Conservation (phyloP, 2,888 invertebrate genomes). For the Drosophila kuntzei region DNA sequence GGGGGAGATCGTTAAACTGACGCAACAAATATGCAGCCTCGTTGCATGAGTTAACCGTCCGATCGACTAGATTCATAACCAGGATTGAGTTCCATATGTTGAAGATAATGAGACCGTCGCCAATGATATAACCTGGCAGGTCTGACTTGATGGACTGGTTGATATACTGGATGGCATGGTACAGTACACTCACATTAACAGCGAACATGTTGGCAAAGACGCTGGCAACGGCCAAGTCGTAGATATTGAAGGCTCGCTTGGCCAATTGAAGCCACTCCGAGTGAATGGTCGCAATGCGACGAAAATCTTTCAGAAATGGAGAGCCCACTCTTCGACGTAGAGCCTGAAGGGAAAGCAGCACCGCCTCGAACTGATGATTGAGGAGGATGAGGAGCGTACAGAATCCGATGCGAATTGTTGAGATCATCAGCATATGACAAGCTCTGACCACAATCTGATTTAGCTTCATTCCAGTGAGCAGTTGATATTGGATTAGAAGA, state of each 20-base stretch:
- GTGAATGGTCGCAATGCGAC: conserved; percentile 46
- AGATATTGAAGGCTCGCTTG: conserved; percentile 35
- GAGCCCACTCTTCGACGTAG: conserved; percentile 1
- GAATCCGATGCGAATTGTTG: conserved; percentile 30
- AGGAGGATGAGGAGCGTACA: conserved; percentile 49
- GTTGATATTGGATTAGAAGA: conserved; percentile 38
- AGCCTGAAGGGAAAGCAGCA: conserved; percentile 47
- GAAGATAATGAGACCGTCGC: conserved; percentile 31
- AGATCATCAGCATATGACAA: conserved; percentile 20
- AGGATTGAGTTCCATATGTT: conserved; percentile 32
- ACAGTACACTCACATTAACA: conserved; percentile 53
- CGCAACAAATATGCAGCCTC: conserved; percentile 37
- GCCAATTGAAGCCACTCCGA: conserved; percentile 43
- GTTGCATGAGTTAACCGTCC: conserved; percentile 55
- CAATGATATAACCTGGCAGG: conserved; percentile 16
- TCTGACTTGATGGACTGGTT: conserved; percentile 42
- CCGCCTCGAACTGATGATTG: conserved; percentile 57
- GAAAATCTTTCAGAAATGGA: conserved; percentile 11
- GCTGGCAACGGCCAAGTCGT: conserved; percentile 36
- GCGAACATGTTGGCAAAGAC: conserved; percentile 52
- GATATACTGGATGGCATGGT: conserved; percentile 58
- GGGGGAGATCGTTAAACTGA: conserved; percentile 48
- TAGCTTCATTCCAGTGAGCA: background rate
- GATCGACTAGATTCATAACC: conserved; percentile 56
- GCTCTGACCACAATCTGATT: background rate